phyloP scores from a whole-genome alignment of 2,113 vertebrate species.

The Atlantisia rogersi region DNA sequence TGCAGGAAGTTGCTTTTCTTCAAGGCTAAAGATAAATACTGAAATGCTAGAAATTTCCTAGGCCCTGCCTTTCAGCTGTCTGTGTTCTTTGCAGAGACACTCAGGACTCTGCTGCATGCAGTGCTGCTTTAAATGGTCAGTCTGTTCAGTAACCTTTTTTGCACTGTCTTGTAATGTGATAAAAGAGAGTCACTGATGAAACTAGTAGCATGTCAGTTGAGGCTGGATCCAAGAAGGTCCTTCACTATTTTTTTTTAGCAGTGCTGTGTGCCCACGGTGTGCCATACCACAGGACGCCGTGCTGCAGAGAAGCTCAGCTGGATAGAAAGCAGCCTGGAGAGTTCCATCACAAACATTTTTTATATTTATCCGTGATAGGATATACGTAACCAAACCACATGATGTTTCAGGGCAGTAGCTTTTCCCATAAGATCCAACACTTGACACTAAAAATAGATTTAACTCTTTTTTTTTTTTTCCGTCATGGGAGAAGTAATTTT shows the following conservation, averaged over 20 bases:
- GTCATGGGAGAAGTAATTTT: neutral
- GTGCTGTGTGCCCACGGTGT: neutral
- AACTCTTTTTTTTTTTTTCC: neutral
- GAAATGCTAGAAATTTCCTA: constrained; percentile 17
- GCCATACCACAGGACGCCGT: neutral
- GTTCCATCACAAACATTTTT: neutral
- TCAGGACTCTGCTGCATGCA: neutral
- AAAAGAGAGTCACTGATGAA: neutral
- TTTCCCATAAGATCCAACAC: neutral
- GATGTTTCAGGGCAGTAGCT: neutral
- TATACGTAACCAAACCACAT: neutral
- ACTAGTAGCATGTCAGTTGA: neutral
- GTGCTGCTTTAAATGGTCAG: neutral
- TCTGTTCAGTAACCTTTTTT: neutral
- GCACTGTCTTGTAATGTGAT: neutral
- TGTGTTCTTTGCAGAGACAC: neutral
- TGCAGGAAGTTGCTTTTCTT: constrained; percentile 35
- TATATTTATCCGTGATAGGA: neutral
- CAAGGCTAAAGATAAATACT: constrained; percentile 14
- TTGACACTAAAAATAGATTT: neutral
- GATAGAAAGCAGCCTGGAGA: neutral
- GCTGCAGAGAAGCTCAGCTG: neutral
- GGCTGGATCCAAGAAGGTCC: neutral
- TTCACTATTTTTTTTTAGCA: neutral
- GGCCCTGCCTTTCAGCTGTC: neutral